phyloP scores from a whole-genome alignment of 2,797 vertebrate species.

The Gadopsis marmoratus region DNA sequence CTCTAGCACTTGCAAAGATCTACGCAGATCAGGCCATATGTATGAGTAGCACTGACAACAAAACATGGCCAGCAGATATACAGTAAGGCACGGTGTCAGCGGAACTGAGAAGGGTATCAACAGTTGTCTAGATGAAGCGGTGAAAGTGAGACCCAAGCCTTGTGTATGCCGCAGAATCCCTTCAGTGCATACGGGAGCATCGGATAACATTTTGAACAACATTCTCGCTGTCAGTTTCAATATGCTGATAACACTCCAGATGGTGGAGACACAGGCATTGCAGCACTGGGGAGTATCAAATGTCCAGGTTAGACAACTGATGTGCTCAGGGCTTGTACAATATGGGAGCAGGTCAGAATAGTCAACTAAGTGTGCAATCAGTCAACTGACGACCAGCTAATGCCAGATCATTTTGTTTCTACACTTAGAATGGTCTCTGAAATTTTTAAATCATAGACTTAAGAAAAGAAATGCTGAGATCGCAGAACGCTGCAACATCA shows the following conservation, averaged over 20 bases:
- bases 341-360: slow-evolving; percentile 28
- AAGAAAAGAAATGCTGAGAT: background rate
- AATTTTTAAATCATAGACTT: background rate
- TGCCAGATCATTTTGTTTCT: background rate
- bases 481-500: background rate
- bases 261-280: slow-evolving; percentile 56
- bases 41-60: slow-evolving; percentile 72
- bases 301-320: slow-evolving; percentile 65
- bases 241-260: slow-evolving; percentile 71
- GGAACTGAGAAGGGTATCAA: slow-evolving; percentile 52
- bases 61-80: slow-evolving; percentile 65
- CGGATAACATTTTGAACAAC: slow-evolving; percentile 60
- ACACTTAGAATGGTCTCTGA: background rate
- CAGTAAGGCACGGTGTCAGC: slow-evolving; percentile 60
- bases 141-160: slow-evolving; percentile 42
- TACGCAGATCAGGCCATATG: slow-evolving; percentile 78
- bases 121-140: slow-evolving; percentile 39
- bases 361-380: slow-evolving; percentile 21
- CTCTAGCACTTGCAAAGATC: slow-evolving; percentile 67
- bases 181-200: slow-evolving; percentile 40
- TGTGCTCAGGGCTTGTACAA: slow-evolving; percentile 38
- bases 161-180: slow-evolving; percentile 39
- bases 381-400: slow-evolving; percentile 21
- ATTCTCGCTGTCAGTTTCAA: slow-evolving; percentile 68
- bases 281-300: slow-evolving; percentile 54